Conservation (phyloP, 2,888 invertebrate genomes). For the Cantharis nigra region DNA sequence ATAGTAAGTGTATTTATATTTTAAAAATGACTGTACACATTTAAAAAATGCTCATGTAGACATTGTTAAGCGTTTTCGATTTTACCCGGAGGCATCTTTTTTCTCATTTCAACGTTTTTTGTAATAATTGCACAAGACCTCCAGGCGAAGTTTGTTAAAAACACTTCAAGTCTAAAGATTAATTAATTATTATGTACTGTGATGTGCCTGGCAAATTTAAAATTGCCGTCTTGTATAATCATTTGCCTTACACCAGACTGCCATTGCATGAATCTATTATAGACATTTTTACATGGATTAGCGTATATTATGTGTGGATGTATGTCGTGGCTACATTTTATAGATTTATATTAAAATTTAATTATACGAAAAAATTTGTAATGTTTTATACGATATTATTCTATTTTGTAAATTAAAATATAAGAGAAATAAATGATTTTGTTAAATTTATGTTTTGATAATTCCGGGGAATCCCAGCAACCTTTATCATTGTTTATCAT, state of each 20-base stretch:
- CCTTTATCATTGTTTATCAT: background rate
- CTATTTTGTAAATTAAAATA: background rate
- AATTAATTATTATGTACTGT: conserved; percentile 25
- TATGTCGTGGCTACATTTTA: conserved; percentile 3
- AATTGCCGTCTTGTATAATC: conserved; percentile 23
- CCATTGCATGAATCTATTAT: conserved; percentile 18
- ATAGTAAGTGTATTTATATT: conserved; percentile 21
- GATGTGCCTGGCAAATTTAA: conserved; percentile 34
- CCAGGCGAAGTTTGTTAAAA: background rate
- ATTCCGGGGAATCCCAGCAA: background rate
- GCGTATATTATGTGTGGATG: background rate
- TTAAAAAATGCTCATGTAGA: conserved; percentile 2
- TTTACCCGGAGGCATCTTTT: background rate
- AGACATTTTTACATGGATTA: conserved; percentile 21
- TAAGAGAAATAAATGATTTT: conserved; percentile 3
- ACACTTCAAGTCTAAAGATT: background rate
- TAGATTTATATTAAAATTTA: background rate
- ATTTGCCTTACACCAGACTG: conserved; percentile 34
- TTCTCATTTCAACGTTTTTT: background rate
- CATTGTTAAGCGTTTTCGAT: background rate
- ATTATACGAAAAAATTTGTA: background rate
- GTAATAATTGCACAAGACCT: background rate
- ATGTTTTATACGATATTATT: background rate
- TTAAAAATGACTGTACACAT: conserved; percentile 13
- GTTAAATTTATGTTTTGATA: background rate